These are phyloP conservation scores for Nowickia ferox DNA, from an alignment of 2,888 invertebrate species.

Conservation along the genomic window DNA sequence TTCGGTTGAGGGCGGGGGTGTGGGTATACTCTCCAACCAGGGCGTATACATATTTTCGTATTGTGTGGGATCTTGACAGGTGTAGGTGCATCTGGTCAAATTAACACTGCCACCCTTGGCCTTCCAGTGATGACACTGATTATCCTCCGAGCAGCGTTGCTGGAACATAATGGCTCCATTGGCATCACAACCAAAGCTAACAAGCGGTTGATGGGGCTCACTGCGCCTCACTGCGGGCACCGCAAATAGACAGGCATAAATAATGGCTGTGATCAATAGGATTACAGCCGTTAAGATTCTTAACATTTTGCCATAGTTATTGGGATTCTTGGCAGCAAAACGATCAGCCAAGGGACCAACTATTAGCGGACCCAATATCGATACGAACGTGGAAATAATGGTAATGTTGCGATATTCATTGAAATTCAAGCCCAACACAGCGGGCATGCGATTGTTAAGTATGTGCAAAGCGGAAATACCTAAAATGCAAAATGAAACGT, in stretches of 20 bases:
- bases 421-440: constrained; percentile 86
- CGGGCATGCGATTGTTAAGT: constrained; percentile 88
- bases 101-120: constrained; percentile 87
- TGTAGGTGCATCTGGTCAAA: constrained; percentile 88
- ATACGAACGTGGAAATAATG: constrained; percentile 90
- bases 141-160: constrained; percentile 88
- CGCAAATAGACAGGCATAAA: constrained; percentile 87
- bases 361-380: constrained; percentile 90
- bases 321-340: constrained; percentile 81
- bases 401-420: constrained; percentile 91
- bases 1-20: constrained; percentile 80
- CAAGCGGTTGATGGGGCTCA: constrained; percentile 85
- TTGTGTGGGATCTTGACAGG: constrained; percentile 85
- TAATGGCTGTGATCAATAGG: constrained; percentile 87
- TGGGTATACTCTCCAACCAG: constrained; percentile 79
- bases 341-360: constrained; percentile 91
- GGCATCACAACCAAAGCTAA: constrained; percentile 89
- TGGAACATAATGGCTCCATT: constrained; percentile 89
- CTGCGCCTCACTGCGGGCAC: constrained; percentile 87
- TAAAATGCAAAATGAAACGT: constrained; percentile 80
- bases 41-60: constrained; percentile 82
- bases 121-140: constrained; percentile 88
- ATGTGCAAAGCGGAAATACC: constrained; percentile 92
- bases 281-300: constrained; percentile 88
- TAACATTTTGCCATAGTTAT: constrained; percentile 86